A percentile compares a stretch with the other conserved stretches of the same genome.
phyloP scores from a whole-genome alignment of 2,888 invertebrate genomes.

The Heliconius erato region DNA sequence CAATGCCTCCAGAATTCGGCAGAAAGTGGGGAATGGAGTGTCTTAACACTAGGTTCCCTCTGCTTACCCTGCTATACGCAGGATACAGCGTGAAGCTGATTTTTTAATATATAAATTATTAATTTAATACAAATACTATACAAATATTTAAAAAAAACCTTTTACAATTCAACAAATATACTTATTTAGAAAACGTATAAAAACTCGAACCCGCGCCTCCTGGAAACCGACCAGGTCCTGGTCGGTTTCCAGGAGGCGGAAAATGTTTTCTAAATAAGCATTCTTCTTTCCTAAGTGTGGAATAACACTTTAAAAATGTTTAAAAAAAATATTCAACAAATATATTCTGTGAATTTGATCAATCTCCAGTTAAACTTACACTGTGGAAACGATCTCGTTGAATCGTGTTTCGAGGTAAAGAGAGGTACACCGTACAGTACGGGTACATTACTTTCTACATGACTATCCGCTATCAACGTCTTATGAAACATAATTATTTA shows the following conservation, averaged over 20 bases:
- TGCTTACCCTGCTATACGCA: too few relatives aligned
- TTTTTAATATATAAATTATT: too few relatives aligned
- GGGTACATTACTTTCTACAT: slow-evolving; percentile 59
- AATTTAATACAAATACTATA: too few relatives aligned
- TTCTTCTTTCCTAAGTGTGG: too few relatives aligned
- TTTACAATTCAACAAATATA: not conserved
- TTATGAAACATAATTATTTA: slow-evolving; percentile 40
- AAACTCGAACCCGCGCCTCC: too few relatives aligned
- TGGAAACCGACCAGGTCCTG: too few relatives aligned
- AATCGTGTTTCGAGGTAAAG: slow-evolving; percentile 64
- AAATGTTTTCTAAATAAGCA: too few relatives aligned
- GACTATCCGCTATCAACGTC: slow-evolving; percentile 33
- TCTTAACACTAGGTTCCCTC: not conserved
- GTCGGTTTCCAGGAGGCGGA: too few relatives aligned
- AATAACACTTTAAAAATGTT: too few relatives aligned
- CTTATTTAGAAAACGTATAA: too few relatives aligned
- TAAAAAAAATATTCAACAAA: not conserved
- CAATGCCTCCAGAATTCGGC: not conserved
- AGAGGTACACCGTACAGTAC: slow-evolving; percentile 43
- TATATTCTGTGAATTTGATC: not conserved
- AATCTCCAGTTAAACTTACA: not conserved
- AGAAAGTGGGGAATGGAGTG: not conserved
- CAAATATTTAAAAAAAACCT: too few relatives aligned
- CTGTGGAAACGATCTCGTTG: slow-evolving; percentile 19
- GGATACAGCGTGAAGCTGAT: too few relatives aligned